These are phyloP conservation scores for Druceiella hillmani DNA, from an alignment of 2,888 invertebrate genomes.

Conservation along the genomic window DNA sequence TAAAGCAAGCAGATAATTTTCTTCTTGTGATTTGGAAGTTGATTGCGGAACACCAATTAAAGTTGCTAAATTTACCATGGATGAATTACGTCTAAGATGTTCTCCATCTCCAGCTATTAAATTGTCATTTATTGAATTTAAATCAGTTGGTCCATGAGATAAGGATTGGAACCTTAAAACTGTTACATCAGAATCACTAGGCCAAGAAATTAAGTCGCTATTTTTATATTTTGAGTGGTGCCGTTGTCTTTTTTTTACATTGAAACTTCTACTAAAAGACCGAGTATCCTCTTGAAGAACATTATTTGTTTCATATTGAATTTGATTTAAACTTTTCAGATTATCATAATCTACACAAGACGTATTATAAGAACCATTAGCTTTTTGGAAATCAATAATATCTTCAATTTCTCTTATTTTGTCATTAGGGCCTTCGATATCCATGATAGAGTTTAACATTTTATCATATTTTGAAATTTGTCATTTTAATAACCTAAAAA, in stretches of 20 bases:
- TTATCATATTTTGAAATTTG: no score
- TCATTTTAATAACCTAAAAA: no score
- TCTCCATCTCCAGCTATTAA: conserved; percentile 51
- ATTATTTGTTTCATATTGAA: no score
- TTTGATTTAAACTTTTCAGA: no score
- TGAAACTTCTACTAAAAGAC: no score
- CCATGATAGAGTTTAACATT: no score
- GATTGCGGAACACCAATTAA: conserved; percentile 41
- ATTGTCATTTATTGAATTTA: conserved; percentile 42
- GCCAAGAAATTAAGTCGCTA: conserved; percentile 43
- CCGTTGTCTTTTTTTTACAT: background rate
- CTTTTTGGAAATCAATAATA: conserved; percentile 43
- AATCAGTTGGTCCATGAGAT: conserved; percentile 30
- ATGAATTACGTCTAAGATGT: conserved; percentile 51
- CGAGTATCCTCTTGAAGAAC: no score
- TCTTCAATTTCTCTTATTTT: conserved; percentile 43
- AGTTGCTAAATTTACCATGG: conserved; percentile 54
- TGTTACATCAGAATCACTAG: conserved; percentile 56
- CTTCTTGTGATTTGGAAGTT: conserved; percentile 35
- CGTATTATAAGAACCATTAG: conserved; percentile 35
- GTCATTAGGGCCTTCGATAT: no score
- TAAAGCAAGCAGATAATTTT: conserved; percentile 50
- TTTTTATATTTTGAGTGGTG: conserved; percentile 28
- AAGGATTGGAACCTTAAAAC: conserved; percentile 52
- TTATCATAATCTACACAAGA: no score